Evolutionary conservation across 2,113 vertebrate genomes (phyloP).

Genomic region (Arenaria interpres): DNA sequence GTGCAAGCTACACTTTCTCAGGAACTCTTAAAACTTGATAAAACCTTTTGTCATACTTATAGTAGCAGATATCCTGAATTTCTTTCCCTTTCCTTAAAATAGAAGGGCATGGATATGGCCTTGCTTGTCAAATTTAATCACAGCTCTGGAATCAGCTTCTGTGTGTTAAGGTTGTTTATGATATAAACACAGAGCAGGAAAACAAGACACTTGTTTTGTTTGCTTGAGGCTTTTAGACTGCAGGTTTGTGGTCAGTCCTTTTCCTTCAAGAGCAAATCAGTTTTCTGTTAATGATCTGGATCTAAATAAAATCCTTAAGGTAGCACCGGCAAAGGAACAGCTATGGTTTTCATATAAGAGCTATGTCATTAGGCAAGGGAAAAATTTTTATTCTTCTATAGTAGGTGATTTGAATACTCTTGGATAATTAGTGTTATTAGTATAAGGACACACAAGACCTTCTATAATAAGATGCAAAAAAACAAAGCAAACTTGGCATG

Average conservation of each 20-base stretch:
- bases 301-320: not conserved
- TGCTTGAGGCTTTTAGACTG: not conserved
- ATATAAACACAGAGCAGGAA: not conserved
- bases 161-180: slow-evolving; percentile 19
- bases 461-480: not conserved
- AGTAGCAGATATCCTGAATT: not conserved
- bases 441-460: not conserved
- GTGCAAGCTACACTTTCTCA: not conserved
- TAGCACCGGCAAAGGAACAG: not conserved
- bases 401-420: not conserved
- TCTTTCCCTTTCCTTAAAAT: not conserved
- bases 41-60: not conserved
- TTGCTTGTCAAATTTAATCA: slow-evolving; percentile 14
- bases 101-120: not conserved
- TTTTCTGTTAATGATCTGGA: not conserved
- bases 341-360: not conserved
- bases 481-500: not conserved
- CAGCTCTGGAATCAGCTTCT: not conserved
- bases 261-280: not conserved
- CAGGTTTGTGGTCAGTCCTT: not conserved
- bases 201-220: not conserved
- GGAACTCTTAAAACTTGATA: not conserved
- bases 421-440: not conserved
- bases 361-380: not conserved
- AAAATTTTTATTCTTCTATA: not conserved